Evolutionary conservation across 2,113 vertebrate species (phyloP).

Genomic region (Gadus chalcogrammus): DNA sequence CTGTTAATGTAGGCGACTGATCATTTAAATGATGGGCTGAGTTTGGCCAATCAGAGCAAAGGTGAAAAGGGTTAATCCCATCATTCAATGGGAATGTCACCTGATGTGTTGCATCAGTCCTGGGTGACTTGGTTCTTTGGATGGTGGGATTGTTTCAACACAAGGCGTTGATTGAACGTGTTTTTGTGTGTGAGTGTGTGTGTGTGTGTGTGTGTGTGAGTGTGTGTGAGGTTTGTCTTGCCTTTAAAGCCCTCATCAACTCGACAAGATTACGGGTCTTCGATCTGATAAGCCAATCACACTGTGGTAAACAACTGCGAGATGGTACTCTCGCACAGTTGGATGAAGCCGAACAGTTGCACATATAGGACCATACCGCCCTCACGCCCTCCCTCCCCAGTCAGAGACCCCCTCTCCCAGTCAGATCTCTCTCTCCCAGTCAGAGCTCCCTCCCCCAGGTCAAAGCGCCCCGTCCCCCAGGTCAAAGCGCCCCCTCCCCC

Average conservation of each 20-base stretch:
- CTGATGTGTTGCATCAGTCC: conserved; percentile 11
- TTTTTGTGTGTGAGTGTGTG: not conserved
- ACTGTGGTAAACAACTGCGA: too few relatives aligned
- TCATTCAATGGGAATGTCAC: conserved; percentile 8
- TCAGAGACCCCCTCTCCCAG: not conserved
- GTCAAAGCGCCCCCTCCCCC: not conserved
- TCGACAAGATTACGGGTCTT: not conserved
- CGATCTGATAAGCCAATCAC: too few relatives aligned
- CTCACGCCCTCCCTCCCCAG: not conserved
- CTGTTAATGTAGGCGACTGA: too few relatives aligned
- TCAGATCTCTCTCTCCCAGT: not conserved
- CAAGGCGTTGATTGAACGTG: not conserved
- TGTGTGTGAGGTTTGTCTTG: not conserved
- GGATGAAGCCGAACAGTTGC: too few relatives aligned
- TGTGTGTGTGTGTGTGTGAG: too few relatives aligned
- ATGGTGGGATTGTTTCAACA: not conserved
- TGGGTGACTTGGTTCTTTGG: conserved; percentile 23
- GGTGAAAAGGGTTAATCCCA: not conserved
- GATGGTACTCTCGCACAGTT: too few relatives aligned
- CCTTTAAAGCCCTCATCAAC: conserved; percentile 26
- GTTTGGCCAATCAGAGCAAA: conserved; percentile 24
- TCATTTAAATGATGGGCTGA: not conserved
- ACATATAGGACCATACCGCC: too few relatives aligned
- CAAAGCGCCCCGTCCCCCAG: too few relatives aligned
- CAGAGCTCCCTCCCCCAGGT: too few relatives aligned